A percentile compares a stretch with the other conserved stretches of the same genome.
Conservation (phyloP, 35 echinoderm and acorn worm species). For the Apostichopus parvimensis region DNA sequence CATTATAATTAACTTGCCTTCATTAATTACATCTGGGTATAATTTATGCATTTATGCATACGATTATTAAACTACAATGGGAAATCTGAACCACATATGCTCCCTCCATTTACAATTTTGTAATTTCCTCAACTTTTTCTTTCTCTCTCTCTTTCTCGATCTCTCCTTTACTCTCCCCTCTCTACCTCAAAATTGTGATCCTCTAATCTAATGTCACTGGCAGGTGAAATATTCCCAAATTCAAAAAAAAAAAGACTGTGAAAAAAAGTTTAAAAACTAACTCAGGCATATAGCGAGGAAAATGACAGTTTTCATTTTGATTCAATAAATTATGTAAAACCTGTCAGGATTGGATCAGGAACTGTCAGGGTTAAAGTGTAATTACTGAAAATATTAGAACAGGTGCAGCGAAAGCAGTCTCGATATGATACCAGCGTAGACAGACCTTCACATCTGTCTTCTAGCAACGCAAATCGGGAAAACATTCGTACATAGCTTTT, state of each 20-base stretch:
- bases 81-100: too few species aligned
- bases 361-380: not conserved
- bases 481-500: too few species aligned
- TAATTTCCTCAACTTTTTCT: not conserved
- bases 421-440: too few species aligned
- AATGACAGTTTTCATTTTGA: not conserved
- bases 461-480: too few species aligned
- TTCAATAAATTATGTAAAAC: slow-evolving; percentile 1
- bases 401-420: not conserved
- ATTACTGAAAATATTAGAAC: not conserved
- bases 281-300: not conserved
- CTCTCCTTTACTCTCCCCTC: not conserved
- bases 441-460: too few species aligned
- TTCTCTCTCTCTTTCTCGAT: not conserved
- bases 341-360: not conserved
- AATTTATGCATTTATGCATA: too few species aligned
- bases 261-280: not conserved
- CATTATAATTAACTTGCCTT: too few species aligned
- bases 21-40: too few species aligned
- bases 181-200: not conserved
- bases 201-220: not conserved
- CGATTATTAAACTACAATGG: too few species aligned
- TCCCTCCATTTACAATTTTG: too few species aligned
- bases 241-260: not conserved
- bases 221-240: not conserved